Base-by-base conservation (phyloP, 2,797 vertebrate genomes). In the Sebastes hopkinsi region DNA sequence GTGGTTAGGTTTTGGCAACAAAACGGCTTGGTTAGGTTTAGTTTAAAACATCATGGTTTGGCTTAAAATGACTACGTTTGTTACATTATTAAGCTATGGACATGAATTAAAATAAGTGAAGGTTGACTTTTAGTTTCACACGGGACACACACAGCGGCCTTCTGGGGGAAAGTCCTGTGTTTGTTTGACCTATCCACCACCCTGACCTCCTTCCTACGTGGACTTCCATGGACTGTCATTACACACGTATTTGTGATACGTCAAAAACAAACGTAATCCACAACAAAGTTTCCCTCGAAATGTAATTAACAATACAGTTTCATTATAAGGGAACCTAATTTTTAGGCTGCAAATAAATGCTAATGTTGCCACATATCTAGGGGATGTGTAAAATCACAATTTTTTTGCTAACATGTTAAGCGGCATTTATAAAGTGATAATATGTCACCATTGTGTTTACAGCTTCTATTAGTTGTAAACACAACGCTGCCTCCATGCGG, bases 221-320 rank as follows among this genome's bases (percentile, higher is more conserved):
- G 46, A 50, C 46, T 50, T 50, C 18, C 46, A 0, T 0, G 3
- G 46, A 50, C 7, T 8, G 8, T 50, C 46, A 50, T 0, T 50
- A 8, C 42, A 20, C 46, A 50, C 46, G 7, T 50, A 50, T 20
- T 50, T 20, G 46, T 50, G 16, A n/a, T 54, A 54, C 4, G 4
- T 22, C 50, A 52, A 52, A 52, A 52, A 52, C 20, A 52, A 52
- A 52, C 4, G 1, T n/a, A n/a, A n/a, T 52, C 18, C 50, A 16
- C 18, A n/a, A n/a, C 50, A 54, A 54, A 54, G 8, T 16, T n/a
- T 54, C 50, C 50, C 20, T 22, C 2, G 9, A 54, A 54, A 54
- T 0, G 4, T 9, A 54, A 54, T 54, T 54, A 54, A n/a, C 50
- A 54, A n/a, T 54, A 2, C 8, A 54, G 20, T 54, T 52, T 54